Evolutionary conservation across 2,888 invertebrate genomes (phyloP).

Genomic region (Ceratothoa steindachneri): DNA sequence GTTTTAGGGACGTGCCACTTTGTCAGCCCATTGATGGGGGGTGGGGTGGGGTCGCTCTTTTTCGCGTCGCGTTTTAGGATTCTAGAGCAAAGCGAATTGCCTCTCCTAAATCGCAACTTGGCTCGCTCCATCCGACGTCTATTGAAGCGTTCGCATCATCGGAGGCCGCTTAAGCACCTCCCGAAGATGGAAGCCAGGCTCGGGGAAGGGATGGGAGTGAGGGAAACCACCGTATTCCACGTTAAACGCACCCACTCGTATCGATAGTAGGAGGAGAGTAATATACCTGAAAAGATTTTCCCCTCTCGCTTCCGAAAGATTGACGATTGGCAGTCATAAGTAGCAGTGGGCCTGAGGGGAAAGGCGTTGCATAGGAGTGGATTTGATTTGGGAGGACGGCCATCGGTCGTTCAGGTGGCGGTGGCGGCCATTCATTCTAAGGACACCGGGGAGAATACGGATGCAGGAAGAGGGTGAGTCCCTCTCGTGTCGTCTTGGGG

Average conservation of each 20-base stretch:
- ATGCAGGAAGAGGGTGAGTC: background rate
- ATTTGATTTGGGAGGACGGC: background rate
- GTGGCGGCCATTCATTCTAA: background rate
- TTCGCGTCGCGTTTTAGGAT: no score
- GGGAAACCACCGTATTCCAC: background rate
- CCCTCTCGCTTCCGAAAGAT: background rate
- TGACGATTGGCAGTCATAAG: background rate
- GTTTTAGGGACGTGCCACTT: conserved; percentile 12
- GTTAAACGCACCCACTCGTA: conserved; percentile 21
- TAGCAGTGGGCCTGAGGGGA: background rate
- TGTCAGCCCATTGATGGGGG: no score
- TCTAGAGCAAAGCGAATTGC: background rate
- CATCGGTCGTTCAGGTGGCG: no score
- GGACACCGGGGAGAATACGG: background rate
- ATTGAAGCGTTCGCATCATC: conserved; percentile 7
- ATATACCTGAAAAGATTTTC: conserved; percentile 28
- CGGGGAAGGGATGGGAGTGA: background rate
- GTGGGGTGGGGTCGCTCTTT: no score
- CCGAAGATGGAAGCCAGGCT: background rate
- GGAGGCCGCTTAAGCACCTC: conserved; percentile 12
- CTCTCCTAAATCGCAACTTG: conserved; percentile 15
- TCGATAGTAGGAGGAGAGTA: conserved; percentile 25
- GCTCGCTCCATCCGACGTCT: conserved; percentile 11
- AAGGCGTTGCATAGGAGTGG: background rate
- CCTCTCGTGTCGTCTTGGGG: no score